Conservation (phyloP, 2,113 vertebrate genomes). For the Neodon shergylaensis region DNA sequence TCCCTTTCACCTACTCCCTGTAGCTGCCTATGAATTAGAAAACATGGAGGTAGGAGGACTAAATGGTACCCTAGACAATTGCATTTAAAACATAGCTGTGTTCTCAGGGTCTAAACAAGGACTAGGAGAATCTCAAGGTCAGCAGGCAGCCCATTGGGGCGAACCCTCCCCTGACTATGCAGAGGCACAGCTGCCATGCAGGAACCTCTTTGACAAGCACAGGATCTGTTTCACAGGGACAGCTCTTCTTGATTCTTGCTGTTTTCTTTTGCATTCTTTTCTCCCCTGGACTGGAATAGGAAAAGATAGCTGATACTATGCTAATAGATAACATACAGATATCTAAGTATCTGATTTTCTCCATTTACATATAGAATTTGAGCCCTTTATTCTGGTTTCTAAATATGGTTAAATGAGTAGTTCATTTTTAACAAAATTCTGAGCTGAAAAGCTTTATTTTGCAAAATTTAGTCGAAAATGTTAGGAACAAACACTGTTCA, state of each 20-base stretch:
- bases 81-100: conserved; percentile 26
- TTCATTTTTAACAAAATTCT: conserved; percentile 58
- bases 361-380: conserved; percentile 59
- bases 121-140: not conserved
- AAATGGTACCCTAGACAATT: not conserved
- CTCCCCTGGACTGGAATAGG: not conserved
- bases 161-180: not conserved
- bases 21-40: conserved; percentile 33
- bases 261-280: conserved; percentile 48
- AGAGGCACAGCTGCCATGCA: not conserved
- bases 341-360: conserved; percentile 61
- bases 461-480: conserved; percentile 49
- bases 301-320: conserved; percentile 53
- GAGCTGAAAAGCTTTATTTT: conserved; percentile 58
- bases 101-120: conserved; percentile 6
- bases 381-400: conserved; percentile 44
- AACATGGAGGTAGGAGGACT: not conserved
- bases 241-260: not conserved
- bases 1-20: not conserved
- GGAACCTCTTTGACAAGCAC: not conserved
- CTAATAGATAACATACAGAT: conserved; percentile 57
- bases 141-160: not conserved
- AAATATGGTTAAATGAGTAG: conserved; percentile 59
- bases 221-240: not conserved
- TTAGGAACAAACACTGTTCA: conserved; percentile 50